Conservation (phyloP, 1,140 invertebrate species). For the Orchestia grillus region DNA sequence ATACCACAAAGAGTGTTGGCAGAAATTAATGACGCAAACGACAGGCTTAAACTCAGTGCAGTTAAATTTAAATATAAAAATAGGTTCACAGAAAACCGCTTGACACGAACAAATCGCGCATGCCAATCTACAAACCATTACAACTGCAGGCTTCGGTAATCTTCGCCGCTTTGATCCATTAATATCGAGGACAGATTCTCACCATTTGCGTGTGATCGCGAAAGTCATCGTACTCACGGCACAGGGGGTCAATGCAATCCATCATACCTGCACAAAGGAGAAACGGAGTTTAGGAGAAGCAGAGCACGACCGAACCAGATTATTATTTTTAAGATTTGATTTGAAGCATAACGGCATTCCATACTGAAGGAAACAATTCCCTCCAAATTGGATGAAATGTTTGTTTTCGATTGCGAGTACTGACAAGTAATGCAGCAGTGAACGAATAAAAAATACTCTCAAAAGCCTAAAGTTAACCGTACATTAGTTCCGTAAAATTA, state of each 20-base stretch:
- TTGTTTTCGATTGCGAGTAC: background rate
- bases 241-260: background rate
- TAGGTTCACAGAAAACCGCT: background rate
- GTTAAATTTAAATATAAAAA: background rate
- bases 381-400: background rate
- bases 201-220: slow-evolving; percentile 15
- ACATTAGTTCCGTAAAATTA: background rate
- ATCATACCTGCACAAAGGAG: slow-evolving; percentile 1
- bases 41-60: background rate
- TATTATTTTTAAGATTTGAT: background rate
- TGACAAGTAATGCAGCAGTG: background rate
- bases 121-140: background rate
- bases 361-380: background rate
- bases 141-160: background rate
- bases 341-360: too few species aligned
- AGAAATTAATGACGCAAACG: background rate
- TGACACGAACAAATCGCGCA: background rate
- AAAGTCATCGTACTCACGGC: background rate
- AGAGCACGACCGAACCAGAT: background rate
- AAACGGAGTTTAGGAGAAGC: background rate
- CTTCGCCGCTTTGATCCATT: background rate
- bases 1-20: background rate
- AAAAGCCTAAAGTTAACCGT: background rate
- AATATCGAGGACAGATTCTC: background rate
- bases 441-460: background rate